Base-by-base conservation (phyloP, 2,888 invertebrate genomes). In the Xylophagus ater region DNA sequence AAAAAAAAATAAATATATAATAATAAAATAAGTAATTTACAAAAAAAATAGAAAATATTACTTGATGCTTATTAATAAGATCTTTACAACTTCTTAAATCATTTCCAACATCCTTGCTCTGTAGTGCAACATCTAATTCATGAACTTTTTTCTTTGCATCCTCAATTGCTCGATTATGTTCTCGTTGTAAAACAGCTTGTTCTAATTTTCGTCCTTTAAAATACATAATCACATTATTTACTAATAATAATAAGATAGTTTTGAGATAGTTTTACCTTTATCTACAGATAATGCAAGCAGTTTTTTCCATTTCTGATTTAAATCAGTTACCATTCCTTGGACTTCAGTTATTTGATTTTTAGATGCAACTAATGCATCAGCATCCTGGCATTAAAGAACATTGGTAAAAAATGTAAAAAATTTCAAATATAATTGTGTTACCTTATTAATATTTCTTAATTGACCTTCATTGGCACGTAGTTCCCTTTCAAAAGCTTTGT, bases 401-500 rank as follows among this genome's bases (percentile, higher is more conserved):
- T 41, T 24, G n/a, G n/a, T 21, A 30, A 15, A 32, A 40, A 30
- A 25, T 13, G 10, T 20, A 20, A 19, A 10, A 9, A 12, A 12
- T 25, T n/a, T n/a, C 9, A 30, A 23, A n/a, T 23, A 13, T 7
- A 8, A 25, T 23, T 31, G 32, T 19, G 32, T 19, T 40, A 76
- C 75, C 55, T 87, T 87, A 50, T 86, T 88, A 0, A 93, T 83
- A 15, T 81, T 80, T 34, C 90, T 69, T 8, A 94, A 69, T 53
- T 93, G 86, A 10, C 89, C 90, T 61, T 96, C 92, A 55, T 96
- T 97, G 2, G 96, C 90, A 33, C 87, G 76, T 14, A 98, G 66
- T 58, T 98, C 97, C 1, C 94, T 72, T 55, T 96, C 94, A 57
- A 97, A 96, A 0, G 96, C 94, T 61, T 93, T 89, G 58, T 98